Base-by-base conservation (phyloP, 2,888 invertebrate species). In the Oeneis ivallda region DNA sequence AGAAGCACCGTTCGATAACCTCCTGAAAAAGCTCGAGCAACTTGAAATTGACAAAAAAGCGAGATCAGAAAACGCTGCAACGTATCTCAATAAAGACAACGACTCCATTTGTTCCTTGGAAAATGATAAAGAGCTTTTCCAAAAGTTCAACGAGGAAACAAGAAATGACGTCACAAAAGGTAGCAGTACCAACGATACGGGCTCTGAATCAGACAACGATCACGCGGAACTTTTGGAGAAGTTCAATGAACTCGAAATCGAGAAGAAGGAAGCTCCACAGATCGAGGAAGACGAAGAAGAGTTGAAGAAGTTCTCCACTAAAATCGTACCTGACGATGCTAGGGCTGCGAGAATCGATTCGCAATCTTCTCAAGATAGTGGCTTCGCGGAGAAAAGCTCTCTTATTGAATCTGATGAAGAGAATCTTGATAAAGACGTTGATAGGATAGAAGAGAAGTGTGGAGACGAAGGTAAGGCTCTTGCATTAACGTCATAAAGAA, bases 281-380 rank as follows among this genome's bases (percentile, higher is more conserved):
- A 37, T 66, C 1, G 62, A 56, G 4, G 64, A 65, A 1, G 71
- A 79, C 13, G 78, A 80, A 0, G 79, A 87, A 19, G 86, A 87
- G 72, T 68, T 83, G 0, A 72, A 77, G 0, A 80, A 85, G 54
- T 89, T 89, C 65, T 74, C 81, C 0, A 76, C 76, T 49, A 83
- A 82, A 75, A 68, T 79, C 0, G 78, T 88, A 7, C 77, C 83
- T 45, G 84, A 84, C 1, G 79, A 84, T 0, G 69, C 74, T 0
- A 75, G 74, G 63, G 72, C 72, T 2, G 76, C 76, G 2, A 80
- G 87, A 45, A 82, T 82, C 1, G 76, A 84, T 13, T 89, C 89
- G 0, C 84, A 89, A 5, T 81, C 83, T 0, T 90, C 91, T 0
- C 79, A 83, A 49, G 90, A 90, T 72, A 90, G 90, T 34, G 91